Evolutionary conservation across 1,140 invertebrate genomes (phyloP).

Genomic region (Lanistes nyassanus): DNA sequence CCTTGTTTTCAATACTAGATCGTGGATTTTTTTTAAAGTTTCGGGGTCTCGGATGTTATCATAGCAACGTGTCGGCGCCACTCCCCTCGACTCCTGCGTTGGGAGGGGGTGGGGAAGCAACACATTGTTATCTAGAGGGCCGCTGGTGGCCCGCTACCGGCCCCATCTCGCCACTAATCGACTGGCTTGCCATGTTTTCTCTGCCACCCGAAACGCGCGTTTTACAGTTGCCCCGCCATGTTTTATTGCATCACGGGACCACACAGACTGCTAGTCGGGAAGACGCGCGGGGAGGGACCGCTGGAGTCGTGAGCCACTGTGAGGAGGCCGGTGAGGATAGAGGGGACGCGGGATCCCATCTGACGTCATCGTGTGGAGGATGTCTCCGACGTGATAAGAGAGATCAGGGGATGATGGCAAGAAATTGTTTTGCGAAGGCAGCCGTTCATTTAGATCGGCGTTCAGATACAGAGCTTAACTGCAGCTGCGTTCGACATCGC

Average conservation of each 20-base stretch:
- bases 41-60: no score
- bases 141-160: not conserved
- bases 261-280: not conserved
- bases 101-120: no score
- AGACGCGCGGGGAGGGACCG: not conserved
- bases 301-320: not conserved
- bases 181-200: not conserved
- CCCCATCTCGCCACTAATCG: conserved; percentile 3
- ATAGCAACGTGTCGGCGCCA: no score
- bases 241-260: conserved; percentile 16
- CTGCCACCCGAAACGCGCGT: not conserved
- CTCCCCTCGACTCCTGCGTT: no score
- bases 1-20: no score
- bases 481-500: no score
- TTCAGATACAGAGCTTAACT: no score
- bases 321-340: not conserved
- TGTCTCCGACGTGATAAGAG: no score
- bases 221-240: conserved; percentile 5
- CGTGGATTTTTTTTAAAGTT: no score
- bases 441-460: no score
- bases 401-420: no score
- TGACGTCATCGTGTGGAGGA: not conserved
- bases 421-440: no score
- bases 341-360: not conserved
- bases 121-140: conserved; percentile 8